Evolutionary conservation across 1,140 invertebrate genomes (phyloP), one percentile per base, ranked within the genome.

Genomic region (Drosophila erecta): DNA sequence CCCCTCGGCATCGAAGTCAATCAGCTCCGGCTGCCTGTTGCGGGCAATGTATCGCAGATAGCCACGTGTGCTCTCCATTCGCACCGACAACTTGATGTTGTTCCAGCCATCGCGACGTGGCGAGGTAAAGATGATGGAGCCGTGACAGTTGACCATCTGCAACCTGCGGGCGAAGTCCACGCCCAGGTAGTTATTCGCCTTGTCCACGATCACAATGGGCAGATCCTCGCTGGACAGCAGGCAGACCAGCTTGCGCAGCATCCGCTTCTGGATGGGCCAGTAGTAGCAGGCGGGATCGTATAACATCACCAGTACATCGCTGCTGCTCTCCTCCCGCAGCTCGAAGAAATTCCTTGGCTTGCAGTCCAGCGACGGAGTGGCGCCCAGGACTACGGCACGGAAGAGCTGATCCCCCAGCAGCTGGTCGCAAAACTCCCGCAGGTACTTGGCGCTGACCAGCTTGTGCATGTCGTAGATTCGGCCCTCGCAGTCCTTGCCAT

Each of bases 381-480:
- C 24, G 2, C 53, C 40, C 11, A 83, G 14, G 4, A 79, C 8
- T 3, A 75, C 38, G 1, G 74, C 75, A 7, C 54, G 69, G 22
- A 57, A 84, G 35, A 83, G 47, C 51, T 83, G 56, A 1, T 58
- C 20, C 14, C 41, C 20, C 17, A 69, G 7, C 33, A 83, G 27
- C 14, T 58, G 62, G 10, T 81, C 79, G 15, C 74, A 78, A 33
- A 81, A 81, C 20, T 83, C 56, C 15, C 30, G 78, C 2, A 81
- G 6, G 38, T 83, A 65, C 22, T 64, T 84, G 17, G 75, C 43
- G 41, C 5, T 75, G 14, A 79, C 60, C 7, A 84, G 27, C 69
- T 74, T 81, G 38, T 81, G 69, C 73, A 81, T 81, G 7, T 53
- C 40, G 41, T 81, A 81, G 8, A 61, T 38, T 8, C 24, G 46